Evolutionary conservation across 2,888 invertebrate genomes (phyloP), one percentile per base, ranked within the genome.

Genomic region (Sarcophaga carnaria): DNA sequence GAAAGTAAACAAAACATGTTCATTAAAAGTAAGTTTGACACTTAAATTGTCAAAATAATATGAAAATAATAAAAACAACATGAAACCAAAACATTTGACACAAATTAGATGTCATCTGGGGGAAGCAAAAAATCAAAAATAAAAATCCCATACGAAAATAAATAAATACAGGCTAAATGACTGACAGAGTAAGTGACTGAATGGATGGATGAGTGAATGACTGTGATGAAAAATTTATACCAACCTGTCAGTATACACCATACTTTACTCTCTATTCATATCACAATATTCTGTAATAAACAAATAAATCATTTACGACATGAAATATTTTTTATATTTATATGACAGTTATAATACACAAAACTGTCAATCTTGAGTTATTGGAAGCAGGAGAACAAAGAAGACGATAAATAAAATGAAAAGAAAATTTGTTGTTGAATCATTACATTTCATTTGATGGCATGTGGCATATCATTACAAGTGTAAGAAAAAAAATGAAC

Each of bases 41-140:
- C 83, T 80, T 86, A 78, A 86, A 87, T 83, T 88, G 87, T 87
- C 86, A 87, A 72, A 54, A 84, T 59, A 74, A 85, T 25, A 76
- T 45, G 14, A 69, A 54, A 74, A 74, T 72, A 74, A 60, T 45
- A 62, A 60, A 75, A 62, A 17, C 59, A 20, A 47, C 20, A 14
- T 47, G 37, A 14, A 45, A 37, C 54, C 70, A 69, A 70, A 74
- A 14, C 17, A 71, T 85, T 87, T 87, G 85, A 89, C 86, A 87
- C 71, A 88, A 84, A 88, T 88, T 85, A 88, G 75, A 67, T 87
- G 82, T 77, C 83, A 76, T 71, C 67, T 72, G 62, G n/a, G 49
- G 67, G 54, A 14, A 17, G 25, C 37, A n/a, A 54, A 45, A 69
- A 49, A 17, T 63, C 47, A 17, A 54, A 54, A 17, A 54, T 45